These are phyloP conservation scores for Erebia aethiops DNA, from an alignment of 2,888 invertebrate genomes.

Conservation along the genomic window DNA sequence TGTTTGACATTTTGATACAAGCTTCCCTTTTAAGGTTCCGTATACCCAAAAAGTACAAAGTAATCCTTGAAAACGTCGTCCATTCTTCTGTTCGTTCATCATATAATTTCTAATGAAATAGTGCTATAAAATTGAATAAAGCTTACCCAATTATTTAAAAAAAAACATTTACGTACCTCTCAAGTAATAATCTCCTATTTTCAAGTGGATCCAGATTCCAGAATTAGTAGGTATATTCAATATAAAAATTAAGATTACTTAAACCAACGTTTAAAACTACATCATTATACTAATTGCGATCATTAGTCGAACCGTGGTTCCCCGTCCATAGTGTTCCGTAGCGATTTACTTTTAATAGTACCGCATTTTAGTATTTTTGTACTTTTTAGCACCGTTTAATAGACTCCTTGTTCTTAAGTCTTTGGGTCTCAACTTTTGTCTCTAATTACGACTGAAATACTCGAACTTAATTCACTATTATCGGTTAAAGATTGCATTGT, in stretches of 20 bases:
- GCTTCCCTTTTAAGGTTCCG: too few species aligned
- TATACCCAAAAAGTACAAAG: too few species aligned
- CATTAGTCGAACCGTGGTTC: slow-evolving; percentile 36
- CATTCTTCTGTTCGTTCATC: too few species aligned
- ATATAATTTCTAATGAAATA: too few species aligned
- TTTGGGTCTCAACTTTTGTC: not conserved
- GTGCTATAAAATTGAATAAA: too few species aligned
- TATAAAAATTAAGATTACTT: slow-evolving; percentile 23
- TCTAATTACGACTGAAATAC: not conserved
- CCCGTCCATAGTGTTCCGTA: slow-evolving; percentile 16
- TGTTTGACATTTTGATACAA: too few species aligned
- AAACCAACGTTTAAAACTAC: slow-evolving; percentile 31
- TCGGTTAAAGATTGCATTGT: too few species aligned
- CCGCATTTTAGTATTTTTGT: slow-evolving; percentile 4
- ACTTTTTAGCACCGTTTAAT: slow-evolving; percentile 8
- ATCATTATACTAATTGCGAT: slow-evolving; percentile 39
- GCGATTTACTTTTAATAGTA: slow-evolving; percentile 25
- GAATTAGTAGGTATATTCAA: slow-evolving; percentile 16
- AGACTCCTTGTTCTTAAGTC: slow-evolving; percentile 2
- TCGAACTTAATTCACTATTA: too few species aligned
- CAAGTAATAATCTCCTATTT: too few species aligned
- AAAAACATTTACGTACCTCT: too few species aligned
- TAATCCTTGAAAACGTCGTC: too few species aligned
- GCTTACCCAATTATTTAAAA: too few species aligned
- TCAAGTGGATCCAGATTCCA: not conserved